A percentile compares a stretch with the other conserved stretches of the same genome.
These are phyloP conservation scores for Microhierax caerulescens DNA, from an alignment of 2,797 vertebrate genomes.

Conservation along the genomic window DNA sequence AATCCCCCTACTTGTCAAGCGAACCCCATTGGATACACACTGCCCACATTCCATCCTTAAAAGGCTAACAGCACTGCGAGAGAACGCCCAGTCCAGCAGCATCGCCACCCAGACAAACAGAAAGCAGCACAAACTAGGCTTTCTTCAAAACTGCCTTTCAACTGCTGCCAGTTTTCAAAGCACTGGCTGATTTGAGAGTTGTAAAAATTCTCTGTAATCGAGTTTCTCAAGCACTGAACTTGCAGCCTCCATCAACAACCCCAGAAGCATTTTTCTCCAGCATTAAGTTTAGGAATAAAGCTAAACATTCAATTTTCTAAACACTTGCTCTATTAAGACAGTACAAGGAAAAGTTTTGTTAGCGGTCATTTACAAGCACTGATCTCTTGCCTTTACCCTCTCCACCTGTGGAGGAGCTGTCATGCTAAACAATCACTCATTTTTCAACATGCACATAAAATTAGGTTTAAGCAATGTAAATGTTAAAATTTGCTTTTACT, in stretches of 20 bases:
- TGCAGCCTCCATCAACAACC: neutral
- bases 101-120: neutral
- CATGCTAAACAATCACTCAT: neutral
- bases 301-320: neutral
- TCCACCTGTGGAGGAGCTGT: neutral
- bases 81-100: neutral
- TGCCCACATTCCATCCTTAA: conserved; percentile 35
- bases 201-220: neutral
- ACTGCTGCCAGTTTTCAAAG: neutral
- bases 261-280: neutral
- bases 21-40: neutral
- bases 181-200: neutral
- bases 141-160: neutral
- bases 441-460: neutral
- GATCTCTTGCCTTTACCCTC: neutral
- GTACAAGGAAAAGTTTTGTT: neutral
- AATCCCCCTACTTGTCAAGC: neutral
- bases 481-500: neutral
- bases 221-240: neutral
- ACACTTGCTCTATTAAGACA: neutral
- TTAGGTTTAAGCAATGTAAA: neutral
- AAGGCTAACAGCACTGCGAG: conserved; percentile 22
- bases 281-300: neutral
- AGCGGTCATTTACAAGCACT: neutral
- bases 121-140: neutral